Evolutionary conservation across 2,113 vertebrate genomes (phyloP).

Genomic region (Dasyornis broadbenti): DNA sequence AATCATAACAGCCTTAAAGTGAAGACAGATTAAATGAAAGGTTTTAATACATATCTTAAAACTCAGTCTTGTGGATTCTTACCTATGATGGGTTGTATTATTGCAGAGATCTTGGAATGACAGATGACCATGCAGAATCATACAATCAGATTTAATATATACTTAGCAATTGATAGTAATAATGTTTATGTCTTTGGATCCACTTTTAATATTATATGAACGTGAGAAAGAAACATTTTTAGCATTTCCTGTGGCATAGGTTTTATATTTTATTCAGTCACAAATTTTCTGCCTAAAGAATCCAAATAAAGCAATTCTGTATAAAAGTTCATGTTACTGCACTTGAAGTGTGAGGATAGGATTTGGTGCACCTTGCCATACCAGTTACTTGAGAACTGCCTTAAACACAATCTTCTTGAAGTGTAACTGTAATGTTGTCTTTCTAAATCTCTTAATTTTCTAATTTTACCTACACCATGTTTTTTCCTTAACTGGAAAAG

Average conservation of each 20-base stretch:
- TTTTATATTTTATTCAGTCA: background rate
- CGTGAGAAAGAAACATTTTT: background rate
- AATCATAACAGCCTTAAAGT: background rate
- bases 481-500: background rate
- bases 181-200: background rate
- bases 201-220: background rate
- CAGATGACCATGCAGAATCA: accelerated
- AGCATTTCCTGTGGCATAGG: background rate
- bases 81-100: background rate
- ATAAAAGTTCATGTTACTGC: background rate
- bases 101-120: background rate
- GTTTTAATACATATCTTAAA: background rate
- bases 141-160: background rate
- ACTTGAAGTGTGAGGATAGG: background rate
- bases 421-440: background rate
- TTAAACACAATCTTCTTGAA: background rate
- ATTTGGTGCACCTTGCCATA: background rate
- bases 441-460: background rate
- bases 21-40: background rate
- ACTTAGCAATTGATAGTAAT: background rate
- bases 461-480: background rate
- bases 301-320: background rate
- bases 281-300: background rate
- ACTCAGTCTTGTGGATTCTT: background rate
- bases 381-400: background rate